Evolutionary conservation across 2,888 invertebrate genomes (phyloP), one percentile per base, ranked within the genome.

Genomic region (Heliconius aoede): DNA sequence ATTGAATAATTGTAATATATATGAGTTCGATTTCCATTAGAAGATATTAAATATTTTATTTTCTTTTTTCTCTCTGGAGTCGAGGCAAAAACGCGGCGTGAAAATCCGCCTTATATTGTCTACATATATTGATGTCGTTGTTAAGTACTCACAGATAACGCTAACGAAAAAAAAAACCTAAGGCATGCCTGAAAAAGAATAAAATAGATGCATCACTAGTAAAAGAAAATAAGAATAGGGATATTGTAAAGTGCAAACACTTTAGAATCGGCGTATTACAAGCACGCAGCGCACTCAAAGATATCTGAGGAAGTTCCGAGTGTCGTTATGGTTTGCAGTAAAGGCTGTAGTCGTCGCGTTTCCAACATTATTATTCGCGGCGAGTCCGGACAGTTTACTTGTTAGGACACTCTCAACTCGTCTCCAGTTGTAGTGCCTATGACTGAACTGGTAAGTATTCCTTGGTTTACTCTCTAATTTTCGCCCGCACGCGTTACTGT

Each of bases 401-500:
- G 89, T 90, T 89, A 88, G 87, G 82, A 84, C 83, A 77, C 80
- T 76, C 81, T 82, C 81, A 79, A 83, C 83, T 83, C 80, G 76
- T 76, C 36, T 36, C 36, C 36, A 36, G 36, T 11, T 36, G 67
- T 84, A 84, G 84, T 84, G 84, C 85, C 86, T 86, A 88, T 85
- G 85, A 84, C 83, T 84, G 81, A 84, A 87, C 85, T 86, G 83
- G 81, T 82, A 86, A 88, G 85, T 86, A 85, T 86, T 83, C 85
- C 80, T 78, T 83, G 87, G 87, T 88, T 89, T 89, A 84, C 86
- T 86, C 88, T 88, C 86, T 88, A 89, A 89, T 89, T 91, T 90
- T 86, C 86, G 84, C 86, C 86, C 82, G 81, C 85, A 84, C 87
- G 85, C 85, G 86, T 86, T 78, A 72, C 72, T 71, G 60, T 73